Percentiles rank a stretch among this genome's conserved stretches.
Conservation (phyloP, 2,113 vertebrate species). For the Archilochus colubris region DNA sequence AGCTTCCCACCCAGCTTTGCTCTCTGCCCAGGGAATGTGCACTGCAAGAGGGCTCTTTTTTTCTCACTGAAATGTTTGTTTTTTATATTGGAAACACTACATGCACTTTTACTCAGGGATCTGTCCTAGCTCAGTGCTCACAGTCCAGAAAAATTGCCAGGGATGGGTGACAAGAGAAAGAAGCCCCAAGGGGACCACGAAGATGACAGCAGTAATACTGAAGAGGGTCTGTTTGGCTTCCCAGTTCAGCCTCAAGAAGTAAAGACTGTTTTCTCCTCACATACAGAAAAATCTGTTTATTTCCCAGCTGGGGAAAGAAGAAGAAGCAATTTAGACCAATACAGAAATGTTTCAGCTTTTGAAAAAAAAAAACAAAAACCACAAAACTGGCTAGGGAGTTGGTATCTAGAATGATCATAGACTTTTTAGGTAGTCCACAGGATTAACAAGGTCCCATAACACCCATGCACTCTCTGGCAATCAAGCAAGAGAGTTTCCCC, state of each 20-base stretch:
- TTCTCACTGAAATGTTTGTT: neutral
- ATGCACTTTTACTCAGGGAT: neutral
- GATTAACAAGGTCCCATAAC: neutral
- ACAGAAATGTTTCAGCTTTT: neutral
- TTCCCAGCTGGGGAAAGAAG: neutral
- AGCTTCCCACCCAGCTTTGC: neutral
- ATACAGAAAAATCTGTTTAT: neutral
- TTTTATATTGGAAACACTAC: neutral
- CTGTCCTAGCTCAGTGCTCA: neutral
- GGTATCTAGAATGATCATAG: neutral
- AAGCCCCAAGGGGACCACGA: rapidly evolving
- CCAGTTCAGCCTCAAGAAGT: neutral
- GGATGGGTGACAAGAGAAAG: neutral
- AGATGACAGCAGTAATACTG: neutral
- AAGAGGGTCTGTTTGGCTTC: neutral
- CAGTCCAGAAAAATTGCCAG: neutral
- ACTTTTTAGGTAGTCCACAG: neutral
- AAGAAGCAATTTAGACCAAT: neutral
- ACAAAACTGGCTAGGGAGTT: neutral
- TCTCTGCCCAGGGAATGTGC: neutral
- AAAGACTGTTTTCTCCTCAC: neutral
- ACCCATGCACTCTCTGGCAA: neutral
- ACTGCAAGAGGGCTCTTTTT: neutral
- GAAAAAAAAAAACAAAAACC: neutral
- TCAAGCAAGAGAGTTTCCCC: neutral